Evolutionary conservation across 1,140 invertebrate genomes (phyloP), one percentile per base, ranked within the genome.

Genomic region (Caenorhabditis latens): DNA sequence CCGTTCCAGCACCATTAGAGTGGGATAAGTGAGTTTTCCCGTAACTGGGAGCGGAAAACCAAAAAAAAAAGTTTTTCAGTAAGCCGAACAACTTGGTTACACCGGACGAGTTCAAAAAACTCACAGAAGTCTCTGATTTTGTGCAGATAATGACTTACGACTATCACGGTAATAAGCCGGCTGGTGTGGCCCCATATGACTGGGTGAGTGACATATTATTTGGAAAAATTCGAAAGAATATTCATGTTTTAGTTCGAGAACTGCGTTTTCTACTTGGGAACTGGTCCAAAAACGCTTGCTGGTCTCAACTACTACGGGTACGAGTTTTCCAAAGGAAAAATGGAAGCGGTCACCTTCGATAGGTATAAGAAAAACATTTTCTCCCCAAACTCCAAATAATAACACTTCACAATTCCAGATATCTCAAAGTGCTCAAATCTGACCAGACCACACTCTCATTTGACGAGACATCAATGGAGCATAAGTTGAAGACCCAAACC

Each of bases 131-230:
- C n/a, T n/a, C 87, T 4, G 83, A 82, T 63, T 82, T 21, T 65
- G 48, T 82, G 7, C 67, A 63, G 75, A 88, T 91, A 0, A 91
- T 91, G 90, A 91, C 90, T 1, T 91, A 91, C 75, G 90, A 91
- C 55, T 90, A 84, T 61, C 84, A n/a, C 8, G 85, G 55, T 50
- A 42, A 88, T 14, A 61, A 71, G 16, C 53, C 86, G 0, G 67
- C 86, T 24, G 86, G 53, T 13, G 86, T 82, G 13, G 85, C 84
- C 88, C 61, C 84, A 13, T 63, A 65, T n/a, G 83, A 71, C 46
- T 84, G 75, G 50, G 85, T 85, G 4, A 57, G 84, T 24, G 21
- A 71, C 87, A 32, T 42, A 53, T 11, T 63, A 32, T 85, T 84
- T 61, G 6, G n/a, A n/a, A n/a, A n/a, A n/a, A n/a, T n/a, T n/a